Base-by-base conservation (phyloP, 1,140 invertebrate genomes). In the Aplysia californica region DNA sequence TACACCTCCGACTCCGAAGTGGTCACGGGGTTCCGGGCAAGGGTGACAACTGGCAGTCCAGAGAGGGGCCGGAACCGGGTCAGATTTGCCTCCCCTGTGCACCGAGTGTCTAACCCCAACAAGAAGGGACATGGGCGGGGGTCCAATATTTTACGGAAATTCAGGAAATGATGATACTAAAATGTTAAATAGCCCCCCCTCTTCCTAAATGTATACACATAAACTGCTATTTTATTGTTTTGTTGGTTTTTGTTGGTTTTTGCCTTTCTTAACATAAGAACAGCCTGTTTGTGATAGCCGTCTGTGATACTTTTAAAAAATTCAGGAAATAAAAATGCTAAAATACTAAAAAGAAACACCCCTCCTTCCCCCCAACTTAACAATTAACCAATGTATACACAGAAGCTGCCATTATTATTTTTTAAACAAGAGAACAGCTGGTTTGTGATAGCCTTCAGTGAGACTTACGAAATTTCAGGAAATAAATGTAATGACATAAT, bases 41-140 rank as follows among this genome's bases (percentile, higher is more conserved):
- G 35, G 33, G 29, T n/a, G 64, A 66, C 64, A 33, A 66, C 64
- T 20, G 15, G 6, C 20, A 66, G 64, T 23, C 26, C 26, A 21
- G 35, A 66, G 6, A 29, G 35, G 4, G 10, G 15, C 6, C 31
- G 29, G 21, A 35, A 23, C 3, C 31, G 64, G 10, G 64, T 66
- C 4, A 31, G 64, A 66, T 66, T 66, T 66, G 64, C 64, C 29
- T 33, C 26, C 64, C 64, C 64, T 31, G 35, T 66, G 29, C 36
- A 29, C 6, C 4, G 64, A 35, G 31, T 35, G 15, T 33, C 64
- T 20, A 66, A 66, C 4, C 64, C 64, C 21, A 31, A 18, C 6
- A 66, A 35, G 29, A 66, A 36, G 31, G 31, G 6, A 21, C 6
- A 59, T 15, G 58, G 58, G 31, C n/a, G n/a, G n/a, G n/a, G 23